A percentile compares a stretch with the other conserved stretches of the same genome.
These are phyloP conservation scores for Tiphia femorata DNA, from an alignment of 2,888 invertebrate species.

Conservation along the genomic window DNA sequence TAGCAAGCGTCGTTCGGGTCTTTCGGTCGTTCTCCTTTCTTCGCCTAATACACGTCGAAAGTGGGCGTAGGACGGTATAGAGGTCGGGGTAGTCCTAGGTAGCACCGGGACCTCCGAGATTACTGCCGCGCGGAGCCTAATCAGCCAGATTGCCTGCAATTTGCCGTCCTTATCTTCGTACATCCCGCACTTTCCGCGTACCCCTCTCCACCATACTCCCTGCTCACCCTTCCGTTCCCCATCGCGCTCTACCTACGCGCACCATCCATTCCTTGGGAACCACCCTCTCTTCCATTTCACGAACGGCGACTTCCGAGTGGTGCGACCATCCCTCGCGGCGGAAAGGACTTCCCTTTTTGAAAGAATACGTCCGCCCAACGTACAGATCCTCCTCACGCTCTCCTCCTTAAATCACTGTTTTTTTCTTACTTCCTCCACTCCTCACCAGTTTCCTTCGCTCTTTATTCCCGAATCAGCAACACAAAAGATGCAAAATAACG, in stretches of 20 bases:
- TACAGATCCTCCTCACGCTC: too few relatives aligned
- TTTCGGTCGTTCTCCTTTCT: constrained; percentile 36
- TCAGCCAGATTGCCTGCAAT: constrained; percentile 65
- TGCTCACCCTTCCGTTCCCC: constrained; percentile 32
- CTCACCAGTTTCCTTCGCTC: too few relatives aligned
- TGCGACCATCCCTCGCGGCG: constrained; percentile 24
- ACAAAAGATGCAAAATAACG: too few relatives aligned
- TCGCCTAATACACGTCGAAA: constrained; percentile 37
- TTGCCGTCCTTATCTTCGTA: constrained; percentile 59
- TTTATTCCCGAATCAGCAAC: too few relatives aligned
- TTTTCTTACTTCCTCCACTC: constrained; percentile 14
- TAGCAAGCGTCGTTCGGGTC: background rate
- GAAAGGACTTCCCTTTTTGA: constrained; percentile 24
- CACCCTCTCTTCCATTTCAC: constrained; percentile 3
- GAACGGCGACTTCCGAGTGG: background rate
- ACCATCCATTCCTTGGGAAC: background rate
- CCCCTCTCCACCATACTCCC: constrained; percentile 1
- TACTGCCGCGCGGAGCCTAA: constrained; percentile 59
- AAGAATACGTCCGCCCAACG: too few relatives aligned
- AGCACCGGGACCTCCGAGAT: constrained; percentile 43
- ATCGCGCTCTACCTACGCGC: too few relatives aligned
- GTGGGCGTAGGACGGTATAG: constrained; percentile 28
- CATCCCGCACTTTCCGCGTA: constrained; percentile 14
- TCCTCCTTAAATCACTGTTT: too few relatives aligned
- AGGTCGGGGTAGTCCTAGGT: constrained; percentile 19